A percentile compares a stretch with the other conserved stretches of the same genome.
phyloP scores from a whole-genome alignment of 2,113 vertebrate genomes.

The Guaruba guarouba region DNA sequence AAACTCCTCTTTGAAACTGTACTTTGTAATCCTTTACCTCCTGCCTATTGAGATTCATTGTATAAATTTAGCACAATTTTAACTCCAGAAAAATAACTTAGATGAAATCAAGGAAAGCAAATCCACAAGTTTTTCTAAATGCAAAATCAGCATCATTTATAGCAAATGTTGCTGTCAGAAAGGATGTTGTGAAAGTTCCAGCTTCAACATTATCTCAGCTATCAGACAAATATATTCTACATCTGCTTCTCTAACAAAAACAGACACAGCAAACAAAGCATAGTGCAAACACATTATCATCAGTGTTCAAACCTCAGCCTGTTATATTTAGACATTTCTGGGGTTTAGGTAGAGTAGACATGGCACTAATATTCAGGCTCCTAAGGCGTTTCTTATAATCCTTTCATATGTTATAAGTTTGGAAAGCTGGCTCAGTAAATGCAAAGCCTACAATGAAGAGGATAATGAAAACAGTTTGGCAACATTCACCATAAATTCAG shows the following conservation, averaged over 20 bases:
- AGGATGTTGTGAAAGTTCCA: not conserved
- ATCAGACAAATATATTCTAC: not conserved
- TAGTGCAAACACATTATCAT: not conserved
- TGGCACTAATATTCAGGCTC: not conserved
- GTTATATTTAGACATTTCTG: not conserved
- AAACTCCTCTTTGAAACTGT: not conserved
- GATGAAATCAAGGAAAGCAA: not conserved
- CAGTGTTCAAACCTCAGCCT: not conserved
- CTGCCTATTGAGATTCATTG: not conserved
- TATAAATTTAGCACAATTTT: not conserved
- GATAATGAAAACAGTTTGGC: not conserved
- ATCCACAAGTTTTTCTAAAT: not conserved
- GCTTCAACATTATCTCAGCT: not conserved
- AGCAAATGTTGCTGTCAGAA: not conserved
- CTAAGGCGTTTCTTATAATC: not conserved
- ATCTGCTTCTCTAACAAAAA: not conserved
- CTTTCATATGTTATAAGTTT: not conserved
- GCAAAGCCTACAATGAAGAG: not conserved
- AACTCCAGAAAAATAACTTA: not conserved
- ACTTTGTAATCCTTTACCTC: not conserved
- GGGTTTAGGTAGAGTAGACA: not conserved
- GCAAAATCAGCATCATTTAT: not conserved
- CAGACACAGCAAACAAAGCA: not conserved
- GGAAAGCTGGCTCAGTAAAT: not conserved
- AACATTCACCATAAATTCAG: not conserved